These are phyloP conservation scores for Nymphalis polychloros DNA, from an alignment of 2,888 invertebrate species.

Conservation along the genomic window DNA sequence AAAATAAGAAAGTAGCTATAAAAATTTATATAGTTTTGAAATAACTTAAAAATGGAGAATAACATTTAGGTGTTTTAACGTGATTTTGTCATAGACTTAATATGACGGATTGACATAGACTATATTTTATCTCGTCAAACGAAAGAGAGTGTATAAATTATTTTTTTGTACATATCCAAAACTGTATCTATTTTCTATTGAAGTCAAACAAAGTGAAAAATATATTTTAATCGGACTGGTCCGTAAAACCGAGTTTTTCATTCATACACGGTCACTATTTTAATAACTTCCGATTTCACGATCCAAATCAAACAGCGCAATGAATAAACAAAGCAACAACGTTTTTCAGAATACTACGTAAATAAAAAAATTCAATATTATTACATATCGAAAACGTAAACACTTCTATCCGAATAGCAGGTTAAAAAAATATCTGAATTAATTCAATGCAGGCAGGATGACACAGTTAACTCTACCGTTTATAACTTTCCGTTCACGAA, in stretches of 20 bases:
- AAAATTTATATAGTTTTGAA: too few species aligned
- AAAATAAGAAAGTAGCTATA: too few species aligned
- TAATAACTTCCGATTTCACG: conserved; percentile 24
- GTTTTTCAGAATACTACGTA: conserved; percentile 1
- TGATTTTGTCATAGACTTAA: too few species aligned
- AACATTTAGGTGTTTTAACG: too few species aligned
- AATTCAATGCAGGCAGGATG: too few species aligned
- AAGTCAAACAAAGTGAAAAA: neutral
- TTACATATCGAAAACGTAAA: neutral
- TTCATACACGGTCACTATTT: conserved; percentile 18
- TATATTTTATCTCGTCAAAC: too few species aligned
- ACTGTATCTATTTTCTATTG: neutral
- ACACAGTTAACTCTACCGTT: too few species aligned
- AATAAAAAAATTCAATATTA: conserved; percentile 1
- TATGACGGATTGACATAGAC: too few species aligned
- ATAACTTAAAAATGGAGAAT: too few species aligned
- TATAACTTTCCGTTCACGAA: too few species aligned
- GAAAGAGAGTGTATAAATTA: too few species aligned
- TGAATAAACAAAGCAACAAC: conserved; percentile 22
- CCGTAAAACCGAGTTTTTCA: conserved; percentile 14
- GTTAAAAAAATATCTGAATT: neutral
- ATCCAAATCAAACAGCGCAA: conserved; percentile 12
- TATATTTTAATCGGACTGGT: neutral
- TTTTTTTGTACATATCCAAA: neutral
- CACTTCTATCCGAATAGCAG: neutral